Conservation (phyloP, 2,797 vertebrate species). For the Pagetopsis macropterus region DNA sequence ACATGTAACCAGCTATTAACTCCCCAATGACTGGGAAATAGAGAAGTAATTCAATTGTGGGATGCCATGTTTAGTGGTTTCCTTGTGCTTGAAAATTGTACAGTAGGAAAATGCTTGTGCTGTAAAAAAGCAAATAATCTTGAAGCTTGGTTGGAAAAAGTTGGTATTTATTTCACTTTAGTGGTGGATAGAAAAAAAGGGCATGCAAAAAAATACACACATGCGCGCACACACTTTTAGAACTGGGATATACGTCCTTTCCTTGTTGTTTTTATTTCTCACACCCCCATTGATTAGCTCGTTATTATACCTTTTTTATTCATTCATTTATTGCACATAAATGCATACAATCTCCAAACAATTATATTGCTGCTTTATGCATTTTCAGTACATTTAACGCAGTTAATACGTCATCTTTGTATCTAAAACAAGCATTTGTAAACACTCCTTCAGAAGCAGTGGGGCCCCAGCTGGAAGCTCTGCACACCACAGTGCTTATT, state of each 20-base stretch:
- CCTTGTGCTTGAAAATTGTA: slow-evolving; percentile 46
- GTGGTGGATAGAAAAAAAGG: slow-evolving; percentile 11
- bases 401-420: slow-evolving; percentile 25
- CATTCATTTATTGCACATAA: slow-evolving; percentile 14
- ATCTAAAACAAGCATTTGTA: slow-evolving; percentile 29
- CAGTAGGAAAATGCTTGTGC: slow-evolving; percentile 42
- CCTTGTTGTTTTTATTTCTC: slow-evolving; percentile 17
- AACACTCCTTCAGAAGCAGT: slow-evolving; percentile 27
- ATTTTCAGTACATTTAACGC: slow-evolving; percentile 38
- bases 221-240: not conserved
- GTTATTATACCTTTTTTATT: slow-evolving; percentile 24
- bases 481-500: slow-evolving; percentile 42
- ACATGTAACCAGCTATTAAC: slow-evolving; percentile 60
- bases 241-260: not conserved
- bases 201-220: slow-evolving; percentile 12
- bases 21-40: slow-evolving; percentile 37
- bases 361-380: slow-evolving; percentile 27
- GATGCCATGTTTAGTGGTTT: slow-evolving; percentile 68
- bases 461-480: slow-evolving; percentile 44
- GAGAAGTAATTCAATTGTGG: slow-evolving; percentile 43
- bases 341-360: slow-evolving; percentile 22
- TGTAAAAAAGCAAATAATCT: slow-evolving; percentile 32
- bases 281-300: slow-evolving; percentile 6
- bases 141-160: slow-evolving; percentile 30
- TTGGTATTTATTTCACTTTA: slow-evolving; percentile 45